A percentile compares a stretch with the other conserved stretches of the same genome.
phyloP scores from a whole-genome alignment of 2,113 vertebrate genomes.

The Heliornis fulica region DNA sequence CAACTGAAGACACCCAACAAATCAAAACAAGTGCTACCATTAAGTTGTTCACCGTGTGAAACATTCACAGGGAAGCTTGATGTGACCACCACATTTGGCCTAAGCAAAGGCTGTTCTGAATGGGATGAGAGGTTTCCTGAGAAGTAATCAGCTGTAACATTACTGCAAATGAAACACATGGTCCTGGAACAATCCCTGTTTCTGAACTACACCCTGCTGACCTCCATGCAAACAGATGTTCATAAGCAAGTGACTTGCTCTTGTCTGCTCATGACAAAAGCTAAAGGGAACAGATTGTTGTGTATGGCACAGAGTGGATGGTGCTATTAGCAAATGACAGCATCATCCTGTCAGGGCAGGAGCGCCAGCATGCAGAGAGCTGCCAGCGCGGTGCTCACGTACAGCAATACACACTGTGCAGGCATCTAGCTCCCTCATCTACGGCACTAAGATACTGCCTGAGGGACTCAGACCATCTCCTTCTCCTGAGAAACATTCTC shows the following conservation, averaged over 20 bases:
- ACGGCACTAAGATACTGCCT: background rate
- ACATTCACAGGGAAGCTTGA: background rate
- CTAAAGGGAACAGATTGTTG: background rate
- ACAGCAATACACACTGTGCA: background rate
- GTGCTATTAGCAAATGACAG: background rate
- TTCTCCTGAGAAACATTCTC: background rate
- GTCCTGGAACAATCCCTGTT: background rate
- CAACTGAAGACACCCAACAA: background rate
- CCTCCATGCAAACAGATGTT: background rate
- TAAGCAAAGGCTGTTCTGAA: background rate
- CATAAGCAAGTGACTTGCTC: background rate
- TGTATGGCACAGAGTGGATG: background rate
- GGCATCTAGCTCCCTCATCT: background rate
- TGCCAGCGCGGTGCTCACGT: rapidly evolving
- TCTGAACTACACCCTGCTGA: background rate
- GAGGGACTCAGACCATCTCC: background rate
- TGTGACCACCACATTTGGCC: background rate
- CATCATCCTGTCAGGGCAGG: background rate
- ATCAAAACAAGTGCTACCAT: background rate
- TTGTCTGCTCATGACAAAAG: background rate
- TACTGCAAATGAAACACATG: background rate
- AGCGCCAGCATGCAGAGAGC: background rate
- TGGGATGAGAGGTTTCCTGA: background rate
- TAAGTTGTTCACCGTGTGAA: background rate
- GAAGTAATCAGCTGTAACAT: background rate